Base-by-base conservation (phyloP, 1,140 invertebrate genomes). In the Cydia amplana region DNA sequence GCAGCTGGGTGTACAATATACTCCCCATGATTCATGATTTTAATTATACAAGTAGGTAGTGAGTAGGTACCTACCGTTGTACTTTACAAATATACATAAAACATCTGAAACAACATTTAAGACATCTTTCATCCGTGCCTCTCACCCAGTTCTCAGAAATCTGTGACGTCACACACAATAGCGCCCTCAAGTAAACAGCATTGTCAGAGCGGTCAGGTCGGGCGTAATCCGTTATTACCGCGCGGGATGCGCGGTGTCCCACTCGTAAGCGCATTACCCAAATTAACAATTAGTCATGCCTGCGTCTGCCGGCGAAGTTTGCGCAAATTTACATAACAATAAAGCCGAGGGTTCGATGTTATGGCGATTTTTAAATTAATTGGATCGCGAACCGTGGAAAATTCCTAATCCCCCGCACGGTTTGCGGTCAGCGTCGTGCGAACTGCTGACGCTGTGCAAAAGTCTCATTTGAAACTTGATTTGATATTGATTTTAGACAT, bases 241-340 rank as follows among this genome's bases (percentile, higher is more conserved):
- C 80, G 79, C 78, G 84, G 76, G 79, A 82, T 82, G 79, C 74
- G 76, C 77, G 82, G 84, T 85, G 83, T 85, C 83, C 88, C 85
- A 83, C 86, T 85, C 80, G 86, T 92, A 92, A 92, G 89, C 89
- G 89, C 87, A 92, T 92, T 92, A 91, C 79, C 82, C 85, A 89
- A 91, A 92, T 92, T 92, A 92, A 91, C 91, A 92, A 92, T 92
- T 91, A 92, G 89, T 90, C 91, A 92, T 88, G 89, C 87, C 90
- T 84, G 85, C 85, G 88, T 88, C 87, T 90, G 86, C 80, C 82
- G 79, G 76, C 85, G 80, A 90, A 90, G 87, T 92, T 90, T 92
- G 87, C 89, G 85, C 90, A 88, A 85, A 92, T 92, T 91, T 91
- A 92, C 89, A 92, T 92, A 90, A 92, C 90, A 92, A 92, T 90